A percentile compares a stretch with the other conserved stretches of the same genome.
Conservation (phyloP, 2,113 vertebrate genomes). For the Tetraodon nigroviridis region DNA sequence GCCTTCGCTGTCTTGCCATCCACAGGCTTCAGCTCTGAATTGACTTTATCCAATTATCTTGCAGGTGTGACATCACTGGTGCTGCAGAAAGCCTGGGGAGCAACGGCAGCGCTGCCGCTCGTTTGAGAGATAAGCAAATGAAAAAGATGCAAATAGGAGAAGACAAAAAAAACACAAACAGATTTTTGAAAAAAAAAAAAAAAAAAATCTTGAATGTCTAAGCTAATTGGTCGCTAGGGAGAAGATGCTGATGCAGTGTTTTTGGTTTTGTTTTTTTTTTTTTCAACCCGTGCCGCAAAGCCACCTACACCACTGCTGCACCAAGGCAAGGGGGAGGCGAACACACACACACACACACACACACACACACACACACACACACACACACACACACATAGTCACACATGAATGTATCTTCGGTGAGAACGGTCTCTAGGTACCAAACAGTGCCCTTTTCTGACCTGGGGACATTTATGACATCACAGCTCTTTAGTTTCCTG, state of each 20-base stretch:
- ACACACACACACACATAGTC: conserved; percentile 13
- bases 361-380: not conserved
- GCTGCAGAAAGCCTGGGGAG: conserved; percentile 57
- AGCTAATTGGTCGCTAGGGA: conserved; percentile 68
- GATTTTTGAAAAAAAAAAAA: conserved; percentile 40
- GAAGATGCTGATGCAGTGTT: conserved; percentile 61
- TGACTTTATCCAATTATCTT: conserved; percentile 69
- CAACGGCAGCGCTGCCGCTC: conserved; percentile 50
- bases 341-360: not conserved
- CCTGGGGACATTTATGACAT: conserved; percentile 27
- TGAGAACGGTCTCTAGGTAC: conserved; percentile 12
- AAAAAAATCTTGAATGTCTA: conserved; percentile 31
- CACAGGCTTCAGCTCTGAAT: conserved; percentile 53
- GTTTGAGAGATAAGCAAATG: conserved; percentile 68
- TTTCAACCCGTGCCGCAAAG: conserved; percentile 39
- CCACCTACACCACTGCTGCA: conserved; percentile 43
- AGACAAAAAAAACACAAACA: conserved; percentile 35
- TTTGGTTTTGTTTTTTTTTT: conserved; percentile 5
- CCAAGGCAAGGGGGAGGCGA: conserved; percentile 30
- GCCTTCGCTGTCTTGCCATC: conserved; percentile 42
- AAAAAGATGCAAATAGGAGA: conserved; percentile 66
- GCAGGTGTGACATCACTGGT: conserved; percentile 67
- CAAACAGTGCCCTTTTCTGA: conserved; percentile 39
- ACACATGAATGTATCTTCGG: conserved; percentile 6
- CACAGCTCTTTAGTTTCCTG: conserved; percentile 49